Evolutionary conservation across 2,888 invertebrate genomes (phyloP).

Genomic region (Heteropelma amictum): DNA sequence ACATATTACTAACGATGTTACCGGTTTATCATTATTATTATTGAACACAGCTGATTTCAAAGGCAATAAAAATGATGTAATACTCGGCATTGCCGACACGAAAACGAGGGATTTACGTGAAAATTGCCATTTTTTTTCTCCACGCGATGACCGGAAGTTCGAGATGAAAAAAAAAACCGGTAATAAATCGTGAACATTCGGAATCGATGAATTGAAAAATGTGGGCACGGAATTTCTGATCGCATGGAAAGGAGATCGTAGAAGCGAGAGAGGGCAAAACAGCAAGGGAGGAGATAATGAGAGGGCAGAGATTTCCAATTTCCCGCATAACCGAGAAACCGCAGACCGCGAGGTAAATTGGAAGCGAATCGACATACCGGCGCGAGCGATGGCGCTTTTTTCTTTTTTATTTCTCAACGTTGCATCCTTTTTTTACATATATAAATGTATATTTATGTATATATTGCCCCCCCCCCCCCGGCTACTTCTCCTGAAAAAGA

Average conservation of each 20-base stretch:
- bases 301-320: constrained; percentile 52
- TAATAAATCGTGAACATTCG: not conserved
- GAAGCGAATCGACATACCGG: constrained; percentile 44
- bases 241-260: constrained; percentile 9
- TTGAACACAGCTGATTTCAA: too few species aligned
- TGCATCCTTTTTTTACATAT: not conserved
- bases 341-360: constrained; percentile 45
- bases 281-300: constrained; percentile 20
- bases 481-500: too few species aligned
- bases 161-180: constrained; percentile 1
- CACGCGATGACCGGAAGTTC: not conserved
- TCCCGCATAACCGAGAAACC: constrained; percentile 52
- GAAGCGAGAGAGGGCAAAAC: not conserved
- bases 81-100: too few species aligned
- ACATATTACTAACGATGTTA: too few species aligned
- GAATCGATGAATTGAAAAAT: constrained; percentile 28
- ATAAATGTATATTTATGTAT: too few species aligned
- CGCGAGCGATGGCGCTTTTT: constrained; percentile 24
- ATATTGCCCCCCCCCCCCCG: too few species aligned
- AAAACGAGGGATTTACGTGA: too few species aligned
- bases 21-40: too few species aligned
- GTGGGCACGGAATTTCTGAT: constrained; percentile 36
- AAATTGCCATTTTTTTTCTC: not conserved
- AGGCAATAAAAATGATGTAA: too few species aligned
- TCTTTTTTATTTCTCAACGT: not conserved